Base-by-base conservation (phyloP, 2,888 invertebrate genomes). In the Diachrysia chrysitis region DNA sequence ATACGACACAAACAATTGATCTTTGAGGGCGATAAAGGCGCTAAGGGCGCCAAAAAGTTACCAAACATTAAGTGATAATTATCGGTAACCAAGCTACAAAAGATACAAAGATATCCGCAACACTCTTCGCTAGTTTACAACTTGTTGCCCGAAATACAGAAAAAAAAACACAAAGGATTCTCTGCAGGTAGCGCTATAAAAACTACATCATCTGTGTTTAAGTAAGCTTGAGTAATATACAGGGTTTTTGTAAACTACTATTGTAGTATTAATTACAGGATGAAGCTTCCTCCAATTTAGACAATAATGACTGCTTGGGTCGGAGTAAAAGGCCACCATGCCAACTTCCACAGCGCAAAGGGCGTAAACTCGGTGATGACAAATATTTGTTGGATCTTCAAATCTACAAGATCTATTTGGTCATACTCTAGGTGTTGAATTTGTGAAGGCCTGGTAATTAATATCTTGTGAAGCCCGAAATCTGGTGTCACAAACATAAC, bases 81-180 rank as follows among this genome's bases (percentile, higher is more conserved):
- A 42, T n/a, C 42, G n/a, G n/a, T 42, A n/a, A 42, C 1, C n/a
- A n/a, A 16, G 6, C 42, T 2, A 42, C 42, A 42, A 56, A 32
- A 35, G 19, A 19, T 19, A 16, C 32, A 42, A 42, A n/a, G 42
- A 42, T 42, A 56, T 5, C 32, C 56, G 17, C 56, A 32, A 12
- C 1, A 56, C 17, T 12, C 0, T 25, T 1, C 16, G 4, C 42
- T n/a, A 69, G 48, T 57, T 63, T 57, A 57, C 53, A 68, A 56
- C 46, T 51, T 53, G 25, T 37, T n/a, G n/a, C n/a, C 23, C 10
- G 51, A 14, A 16, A 0, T 10, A 10, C 1, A 53, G 10, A 72
- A 72, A 73, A 72, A 60, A n/a, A 0, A 10, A 72, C 69, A 73
- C 69, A 73, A 72, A 37, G 32, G 63, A 1, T 2, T 21, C n/a